Base-by-base conservation (phyloP, 2,888 invertebrate genomes). In the Ectropis crepuscularia region DNA sequence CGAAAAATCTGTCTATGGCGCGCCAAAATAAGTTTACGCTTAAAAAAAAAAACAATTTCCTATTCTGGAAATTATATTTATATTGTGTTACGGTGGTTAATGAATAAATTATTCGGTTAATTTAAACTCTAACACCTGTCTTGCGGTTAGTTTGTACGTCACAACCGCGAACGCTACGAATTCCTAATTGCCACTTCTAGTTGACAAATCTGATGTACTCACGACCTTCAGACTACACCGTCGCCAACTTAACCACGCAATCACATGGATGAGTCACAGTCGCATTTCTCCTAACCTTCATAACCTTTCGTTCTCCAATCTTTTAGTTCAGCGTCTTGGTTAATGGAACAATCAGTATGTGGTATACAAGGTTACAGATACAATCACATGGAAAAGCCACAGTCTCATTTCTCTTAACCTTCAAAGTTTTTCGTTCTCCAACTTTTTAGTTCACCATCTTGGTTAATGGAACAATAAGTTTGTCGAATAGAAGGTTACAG, bases 121-220 rank as follows among this genome's bases (percentile, higher is more conserved):
- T 28, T 28, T 28, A 1, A 28, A 28, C 16, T 28, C 16, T 28
- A 28, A 28, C 16, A 4, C 16, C 16, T 28, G 16, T 28, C 16
- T 28, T 28, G 16, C 16, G 16, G 16, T 28, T 28, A 28, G 16
- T 28, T 28, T 28, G 16, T 28, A 55, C 66, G 64, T 68, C 68
- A 48, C 41, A 42, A 55, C 55, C 47, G 68, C 42, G 61, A 63
- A 65, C 51, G 70, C 50, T 57, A 61, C 62, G 68, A 64, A 70
- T 68, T 64, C 57, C 54, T 68, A 70, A 70, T 68, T 63, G 54
- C 63, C 47, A 51, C 53, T 61, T 65, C 59, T 62, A 71, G 63
- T 68, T 70, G 68, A 68, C 68, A 65, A 68, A 65, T 69, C 70
- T 46, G 39, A 62, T 55, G 67, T 63, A 61, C 49, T 9, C 42